phyloP scores from a whole-genome alignment of 2,797 vertebrate species.

The Varecia variegata region DNA sequence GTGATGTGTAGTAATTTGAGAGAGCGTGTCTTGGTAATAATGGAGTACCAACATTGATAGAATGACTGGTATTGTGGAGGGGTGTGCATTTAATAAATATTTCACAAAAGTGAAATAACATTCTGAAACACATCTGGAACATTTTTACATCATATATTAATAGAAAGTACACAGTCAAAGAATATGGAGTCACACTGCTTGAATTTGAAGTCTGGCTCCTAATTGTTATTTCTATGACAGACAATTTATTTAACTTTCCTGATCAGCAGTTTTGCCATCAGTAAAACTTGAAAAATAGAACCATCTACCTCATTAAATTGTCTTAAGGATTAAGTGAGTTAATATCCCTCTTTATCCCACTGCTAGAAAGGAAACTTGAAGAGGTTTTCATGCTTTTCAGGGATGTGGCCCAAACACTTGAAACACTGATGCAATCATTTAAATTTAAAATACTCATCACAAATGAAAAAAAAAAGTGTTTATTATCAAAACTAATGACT shows the following conservation, averaged over 20 bases:
- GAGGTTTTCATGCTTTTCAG: neutral
- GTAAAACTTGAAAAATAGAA: neutral
- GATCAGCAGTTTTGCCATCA: neutral
- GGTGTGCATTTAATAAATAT: neutral
- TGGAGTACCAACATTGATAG: neutral
- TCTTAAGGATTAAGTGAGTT: neutral
- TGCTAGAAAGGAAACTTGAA: neutral
- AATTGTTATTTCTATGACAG: neutral
- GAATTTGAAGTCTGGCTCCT: neutral
- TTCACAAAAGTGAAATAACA: neutral
- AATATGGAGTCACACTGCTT: neutral
- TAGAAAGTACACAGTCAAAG: neutral
- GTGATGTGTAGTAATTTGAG: neutral
- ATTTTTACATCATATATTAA: neutral
- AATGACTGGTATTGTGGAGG: neutral
- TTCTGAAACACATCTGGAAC: neutral
- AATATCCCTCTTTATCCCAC: neutral
- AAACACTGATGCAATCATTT: neutral
- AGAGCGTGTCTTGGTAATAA: neutral
- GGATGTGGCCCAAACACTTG: neutral
- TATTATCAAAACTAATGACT: neutral
- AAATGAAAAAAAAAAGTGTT: neutral
- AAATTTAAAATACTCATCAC: neutral
- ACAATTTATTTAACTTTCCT: neutral
- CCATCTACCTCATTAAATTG: neutral